A percentile compares a stretch with the other conserved stretches of the same genome.
Evolutionary conservation across 2,113 vertebrate species (phyloP).

Genomic region (Alethe diademata): DNA sequence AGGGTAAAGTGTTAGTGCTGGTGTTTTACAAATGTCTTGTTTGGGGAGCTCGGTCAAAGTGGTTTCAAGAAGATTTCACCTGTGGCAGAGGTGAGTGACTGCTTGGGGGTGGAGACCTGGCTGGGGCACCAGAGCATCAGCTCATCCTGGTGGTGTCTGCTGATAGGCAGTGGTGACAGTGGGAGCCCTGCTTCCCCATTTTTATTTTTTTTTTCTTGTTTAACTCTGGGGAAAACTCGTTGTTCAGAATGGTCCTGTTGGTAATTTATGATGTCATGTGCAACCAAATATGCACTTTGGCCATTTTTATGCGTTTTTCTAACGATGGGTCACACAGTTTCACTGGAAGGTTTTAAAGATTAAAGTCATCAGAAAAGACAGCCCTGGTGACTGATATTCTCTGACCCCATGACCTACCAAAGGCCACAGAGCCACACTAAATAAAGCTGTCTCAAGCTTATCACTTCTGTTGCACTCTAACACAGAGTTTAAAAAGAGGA

Average conservation of each 20-base stretch:
- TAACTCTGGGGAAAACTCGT: neutral
- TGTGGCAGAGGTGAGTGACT: neutral
- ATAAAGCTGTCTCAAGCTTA: slow-evolving; percentile 39
- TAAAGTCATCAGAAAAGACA: slow-evolving; percentile 20
- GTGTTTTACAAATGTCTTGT: neutral
- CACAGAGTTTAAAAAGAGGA: neutral
- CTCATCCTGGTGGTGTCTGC: neutral
- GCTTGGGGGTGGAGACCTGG: rapidly evolving
- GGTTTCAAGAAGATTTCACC: neutral
- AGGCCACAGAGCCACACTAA: slow-evolving; percentile 9
- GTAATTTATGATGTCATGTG: neutral
- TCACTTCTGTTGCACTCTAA: neutral
- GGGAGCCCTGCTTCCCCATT: neutral
- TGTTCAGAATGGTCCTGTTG: neutral
- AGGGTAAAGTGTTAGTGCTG: neutral
- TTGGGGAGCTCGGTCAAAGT: neutral
- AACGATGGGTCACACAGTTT: neutral
- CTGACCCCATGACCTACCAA: slow-evolving; percentile 26
- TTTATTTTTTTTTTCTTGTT: neutral
- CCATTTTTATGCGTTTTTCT: neutral
- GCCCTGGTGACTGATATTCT: slow-evolving; percentile 27
- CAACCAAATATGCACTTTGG: neutral
- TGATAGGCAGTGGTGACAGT: neutral
- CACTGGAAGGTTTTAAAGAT: slow-evolving; percentile 30
- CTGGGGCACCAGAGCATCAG: neutral